These are phyloP conservation scores for Papilio polyxenes DNA, from an alignment of 1,140 invertebrate species.

Conservation along the genomic window DNA sequence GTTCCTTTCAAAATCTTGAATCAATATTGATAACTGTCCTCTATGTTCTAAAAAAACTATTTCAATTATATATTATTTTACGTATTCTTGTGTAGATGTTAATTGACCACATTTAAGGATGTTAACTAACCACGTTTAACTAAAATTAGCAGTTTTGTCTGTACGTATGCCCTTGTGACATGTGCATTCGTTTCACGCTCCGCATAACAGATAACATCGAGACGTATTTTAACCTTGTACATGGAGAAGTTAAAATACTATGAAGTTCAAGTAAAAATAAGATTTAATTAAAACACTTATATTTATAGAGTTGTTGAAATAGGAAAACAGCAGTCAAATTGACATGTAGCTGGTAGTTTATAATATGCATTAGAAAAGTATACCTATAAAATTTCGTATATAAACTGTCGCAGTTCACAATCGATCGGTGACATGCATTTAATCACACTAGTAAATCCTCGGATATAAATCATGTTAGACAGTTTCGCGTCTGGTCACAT, in stretches of 20 bases:
- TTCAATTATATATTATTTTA: no score
- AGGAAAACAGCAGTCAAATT: not conserved
- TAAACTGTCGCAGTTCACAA: not conserved
- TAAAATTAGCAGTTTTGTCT: conserved; percentile 17
- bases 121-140: not conserved
- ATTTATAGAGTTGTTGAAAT: not conserved
- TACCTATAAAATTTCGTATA: not conserved
- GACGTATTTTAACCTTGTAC: not conserved
- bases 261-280: not conserved
- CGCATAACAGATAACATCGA: conserved; percentile 14
- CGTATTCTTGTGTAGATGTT: no score
- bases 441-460: not conserved
- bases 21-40: no score
- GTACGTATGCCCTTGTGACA: not conserved
- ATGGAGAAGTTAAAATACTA: not conserved
- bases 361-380: no score
- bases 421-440: not conserved
- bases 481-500: not conserved
- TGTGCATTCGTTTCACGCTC: conserved; percentile 7
- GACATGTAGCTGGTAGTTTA: not conserved
- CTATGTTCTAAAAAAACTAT: no score
- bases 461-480: not conserved
- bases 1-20: no score
- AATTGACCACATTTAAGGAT: no score
- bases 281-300: not conserved